Base-by-base conservation (phyloP, 2,113 vertebrate species). In the Pogonocichla stellata region DNA sequence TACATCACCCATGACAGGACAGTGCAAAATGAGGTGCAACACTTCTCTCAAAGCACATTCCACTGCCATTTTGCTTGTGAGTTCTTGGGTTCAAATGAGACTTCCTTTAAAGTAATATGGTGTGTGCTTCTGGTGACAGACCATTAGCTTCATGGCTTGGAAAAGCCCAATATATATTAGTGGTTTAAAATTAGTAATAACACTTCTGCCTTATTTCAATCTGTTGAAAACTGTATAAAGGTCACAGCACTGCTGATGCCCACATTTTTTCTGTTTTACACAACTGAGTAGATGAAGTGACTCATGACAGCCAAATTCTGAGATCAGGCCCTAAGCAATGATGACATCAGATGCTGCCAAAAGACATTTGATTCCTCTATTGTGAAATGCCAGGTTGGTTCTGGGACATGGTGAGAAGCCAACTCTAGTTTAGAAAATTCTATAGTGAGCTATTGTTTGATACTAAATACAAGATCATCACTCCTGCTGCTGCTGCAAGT, bases 301-400 rank as follows among this genome's bases (percentile, higher is more conserved):
- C 69, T 91, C 64, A 34, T 60, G 50, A 85, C 79, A 93, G 88
- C 50, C 83, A 84, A 71, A 92, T 90, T 93, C 90, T 96, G 83
- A 93, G 86, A 90, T 88, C 88, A 93, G 69, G 69, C 60, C 72
- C 78, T 81, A 88, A 97, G 93, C 90, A 95, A 81, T 40, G 72
- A 80, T 79, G 91, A 95, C 71, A 91, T 92, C 77, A 71, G 83
- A 79, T 56, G 50, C 78, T 93, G 91, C 94, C 96, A 95, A 95
- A 95, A 75, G 80, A 86, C 38, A 90, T 96, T 93, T 95, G 90
- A 91, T 93, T 96, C 60, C 66, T 81, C 95, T 94, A 34, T 90
- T 95, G 92, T 93, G 93, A 96, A 97, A 96, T 93, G 77, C 47
- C 95, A 97, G 85, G 71, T 95, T 95, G 93, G 70, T 94, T 83